Evolutionary conservation across 2,113 vertebrate genomes (phyloP).

Genomic region (Etheostoma spectabile): DNA sequence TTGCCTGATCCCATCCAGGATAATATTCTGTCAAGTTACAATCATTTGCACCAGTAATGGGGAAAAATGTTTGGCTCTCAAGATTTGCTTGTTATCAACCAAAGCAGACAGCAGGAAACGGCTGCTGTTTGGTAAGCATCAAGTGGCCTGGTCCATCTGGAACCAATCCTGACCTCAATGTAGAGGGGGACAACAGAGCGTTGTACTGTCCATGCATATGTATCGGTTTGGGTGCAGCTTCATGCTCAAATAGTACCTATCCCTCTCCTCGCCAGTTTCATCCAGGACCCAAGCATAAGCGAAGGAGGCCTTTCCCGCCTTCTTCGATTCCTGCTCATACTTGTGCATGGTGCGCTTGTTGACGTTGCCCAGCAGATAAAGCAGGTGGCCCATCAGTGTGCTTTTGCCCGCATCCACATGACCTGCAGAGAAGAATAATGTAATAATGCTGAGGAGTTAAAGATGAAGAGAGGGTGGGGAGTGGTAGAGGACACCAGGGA

Average conservation of each 20-base stretch:
- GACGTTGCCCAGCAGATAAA: slow-evolving; percentile 96
- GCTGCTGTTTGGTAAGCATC: not conserved
- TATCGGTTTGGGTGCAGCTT: not conserved
- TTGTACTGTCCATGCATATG: not conserved
- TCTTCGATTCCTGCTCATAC: slow-evolving; percentile 97
- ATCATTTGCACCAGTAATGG: not conserved
- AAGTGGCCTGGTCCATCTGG: not conserved
- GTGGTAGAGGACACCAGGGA: not conserved
- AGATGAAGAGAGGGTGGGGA: not conserved
- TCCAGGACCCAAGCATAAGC: slow-evolving; percentile 99
- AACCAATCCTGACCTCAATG: not conserved
- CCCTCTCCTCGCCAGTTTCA: slow-evolving; percentile 98
- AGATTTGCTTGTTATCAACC: not conserved
- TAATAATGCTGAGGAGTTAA: not conserved
- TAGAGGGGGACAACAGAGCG: too few species aligned
- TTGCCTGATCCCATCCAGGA: not conserved
- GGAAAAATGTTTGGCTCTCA: not conserved
- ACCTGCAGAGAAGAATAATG: slow-evolving; percentile 78
- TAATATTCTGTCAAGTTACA: not conserved
- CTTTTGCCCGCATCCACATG: slow-evolving; percentile 99
- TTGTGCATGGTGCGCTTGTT: slow-evolving; percentile 99
- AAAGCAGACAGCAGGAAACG: not conserved
- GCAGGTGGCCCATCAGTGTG: slow-evolving; percentile 97
- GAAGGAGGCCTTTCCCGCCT: slow-evolving; percentile 98
- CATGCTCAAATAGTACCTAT: slow-evolving; percentile 85